Base-by-base conservation (phyloP, 2,888 invertebrate genomes). In the Brachyopa scutellaris region DNA sequence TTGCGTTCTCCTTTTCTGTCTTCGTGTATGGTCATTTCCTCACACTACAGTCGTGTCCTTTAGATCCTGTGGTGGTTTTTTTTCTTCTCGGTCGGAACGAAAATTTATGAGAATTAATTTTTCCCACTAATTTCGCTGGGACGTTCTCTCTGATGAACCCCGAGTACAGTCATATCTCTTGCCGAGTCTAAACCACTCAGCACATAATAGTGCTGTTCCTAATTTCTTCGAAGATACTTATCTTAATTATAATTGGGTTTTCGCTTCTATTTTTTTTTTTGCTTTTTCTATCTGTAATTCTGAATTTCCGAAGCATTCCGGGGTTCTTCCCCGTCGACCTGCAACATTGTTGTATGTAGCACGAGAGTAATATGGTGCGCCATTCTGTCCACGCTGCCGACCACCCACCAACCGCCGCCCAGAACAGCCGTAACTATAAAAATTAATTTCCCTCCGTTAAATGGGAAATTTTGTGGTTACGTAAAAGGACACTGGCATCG, bases 181-280 rank as follows among this genome's bases (percentile, higher is more conserved):
- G 70, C 15, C 53, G 66, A 70, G 77, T 77, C 82, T 82, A 70
- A 82, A 82, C 82, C 82, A 82, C 82, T 82, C 82, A 82, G 82
- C 82, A 82, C 82, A 82, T 82, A 72, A 82, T 70, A 77, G 82
- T 77, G 70, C 76, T 82, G 77, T 55, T 77, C 77, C 82, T 82
- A 82, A 82, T 77, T 82, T 77, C 82, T 77, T 77, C 74, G 62
- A 80, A 80, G 80, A 80, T 80, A 80, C 80, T 80, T 80, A 80
- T 82, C 82, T 82, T 82, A 82, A 82, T 82, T 77, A 82, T 82
- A 82, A 82, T 82, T 82, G 82, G 82, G 77, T 82, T 82, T 82
- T 62, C 59, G 80, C 47, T 76, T 74, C 69, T 70, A 70, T 82
- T 51, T 62, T 69, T 33, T 40, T 33, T 55, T 19, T 47, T 47